Conservation (phyloP, 1,140 invertebrate species). For the Drosophila lacertosa region DNA sequence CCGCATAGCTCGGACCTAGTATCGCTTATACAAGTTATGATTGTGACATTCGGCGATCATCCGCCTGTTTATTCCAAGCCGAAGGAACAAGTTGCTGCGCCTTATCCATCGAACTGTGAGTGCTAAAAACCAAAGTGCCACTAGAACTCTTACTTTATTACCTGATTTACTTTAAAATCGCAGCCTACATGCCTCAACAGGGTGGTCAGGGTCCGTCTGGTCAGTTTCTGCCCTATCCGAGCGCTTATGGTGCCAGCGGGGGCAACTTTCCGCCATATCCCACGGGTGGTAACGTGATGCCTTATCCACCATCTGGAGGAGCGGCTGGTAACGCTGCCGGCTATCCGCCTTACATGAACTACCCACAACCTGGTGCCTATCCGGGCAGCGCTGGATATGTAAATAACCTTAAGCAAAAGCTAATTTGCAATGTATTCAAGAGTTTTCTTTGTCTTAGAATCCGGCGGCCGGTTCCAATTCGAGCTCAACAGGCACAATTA, state of each 20-base stretch:
- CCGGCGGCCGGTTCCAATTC: conserved; percentile 40
- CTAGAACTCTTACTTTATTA: not conserved
- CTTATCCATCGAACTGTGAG: conserved; percentile 70
- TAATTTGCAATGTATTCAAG: not conserved
- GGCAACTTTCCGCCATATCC: conserved; percentile 77
- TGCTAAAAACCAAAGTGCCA: not conserved
- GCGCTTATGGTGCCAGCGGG: conserved; percentile 44
- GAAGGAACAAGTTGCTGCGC: conserved; percentile 82
- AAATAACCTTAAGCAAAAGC: conserved; percentile 14
- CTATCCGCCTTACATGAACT: conserved; percentile 84
- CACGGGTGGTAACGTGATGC: conserved; percentile 61
- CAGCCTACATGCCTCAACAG: conserved; percentile 69
- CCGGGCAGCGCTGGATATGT: conserved; percentile 83
- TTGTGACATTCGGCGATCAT: conserved; percentile 95
- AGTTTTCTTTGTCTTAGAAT: conserved; percentile 52
- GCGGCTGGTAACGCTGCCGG: conserved; percentile 48
- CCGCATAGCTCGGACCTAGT: conserved; percentile 93
- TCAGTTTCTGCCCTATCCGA: conserved; percentile 71
- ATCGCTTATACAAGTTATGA: conserved; percentile 95
- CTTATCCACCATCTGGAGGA: conserved; percentile 56
- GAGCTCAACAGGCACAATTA: conserved; percentile 90
- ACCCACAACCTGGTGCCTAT: conserved; percentile 80
- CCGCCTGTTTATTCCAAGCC: conserved; percentile 96
- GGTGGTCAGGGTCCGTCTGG: conserved; percentile 48
- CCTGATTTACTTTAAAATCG: not conserved